phyloP scores from a whole-genome alignment of 2,888 invertebrate genomes.

The Drosophila antonietae region DNA sequence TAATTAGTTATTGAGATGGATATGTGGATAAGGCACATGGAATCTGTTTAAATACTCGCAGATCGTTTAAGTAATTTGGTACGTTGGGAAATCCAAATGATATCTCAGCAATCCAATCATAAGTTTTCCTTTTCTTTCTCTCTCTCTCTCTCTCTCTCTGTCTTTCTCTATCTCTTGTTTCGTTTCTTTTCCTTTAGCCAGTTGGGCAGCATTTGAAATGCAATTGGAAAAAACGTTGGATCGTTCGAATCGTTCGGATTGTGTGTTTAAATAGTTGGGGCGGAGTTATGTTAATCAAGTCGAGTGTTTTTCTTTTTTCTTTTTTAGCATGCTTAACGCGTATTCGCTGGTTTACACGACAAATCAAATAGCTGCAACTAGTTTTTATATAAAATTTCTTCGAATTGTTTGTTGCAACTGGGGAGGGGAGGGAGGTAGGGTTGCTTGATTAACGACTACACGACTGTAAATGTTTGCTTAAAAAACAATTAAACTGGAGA shows the following conservation, averaged over 20 bases:
- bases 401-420: not conserved
- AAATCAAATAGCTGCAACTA: constrained; percentile 31
- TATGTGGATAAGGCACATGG: constrained; percentile 16
- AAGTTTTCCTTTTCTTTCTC: constrained; percentile 1
- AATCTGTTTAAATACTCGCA: constrained; percentile 20
- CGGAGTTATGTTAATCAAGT: constrained; percentile 56
- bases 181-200: constrained; percentile 1
- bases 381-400: not conserved
- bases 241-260: constrained; percentile 7
- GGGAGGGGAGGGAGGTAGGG: too few species aligned
- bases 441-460: constrained; percentile 54
- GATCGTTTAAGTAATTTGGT: constrained; percentile 24
- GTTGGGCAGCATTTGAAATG: constrained; percentile 19
- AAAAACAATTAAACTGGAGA: constrained; percentile 68
- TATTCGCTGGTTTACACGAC: constrained; percentile 25
- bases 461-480: constrained; percentile 62
- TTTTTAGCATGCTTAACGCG: constrained; percentile 25
- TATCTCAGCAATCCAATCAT: constrained; percentile 34
- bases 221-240: constrained; percentile 21
- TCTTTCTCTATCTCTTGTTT: not conserved
- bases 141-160: not conserved
- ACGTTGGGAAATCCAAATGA: not conserved
- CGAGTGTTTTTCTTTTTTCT: not conserved
- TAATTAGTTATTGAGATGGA: constrained; percentile 67
- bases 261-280: constrained; percentile 21